Percentiles rank a stretch among this genome's conserved stretches.
phyloP scores from a whole-genome alignment of 2,113 vertebrate species.

The Pyxicephalus adspersus region DNA sequence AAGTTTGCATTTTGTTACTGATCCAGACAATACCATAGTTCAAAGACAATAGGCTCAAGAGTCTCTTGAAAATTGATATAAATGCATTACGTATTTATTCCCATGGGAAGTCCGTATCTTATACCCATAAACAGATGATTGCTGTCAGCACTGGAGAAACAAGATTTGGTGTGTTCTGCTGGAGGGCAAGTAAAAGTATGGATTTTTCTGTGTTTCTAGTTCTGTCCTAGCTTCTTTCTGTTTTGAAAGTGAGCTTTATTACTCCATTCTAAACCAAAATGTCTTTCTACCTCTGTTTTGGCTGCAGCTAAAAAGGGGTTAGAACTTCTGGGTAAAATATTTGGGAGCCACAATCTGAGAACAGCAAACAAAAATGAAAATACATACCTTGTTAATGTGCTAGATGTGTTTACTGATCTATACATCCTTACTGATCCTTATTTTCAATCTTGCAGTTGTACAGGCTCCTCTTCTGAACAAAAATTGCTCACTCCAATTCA shows the following conservation, averaged over 20 bases:
- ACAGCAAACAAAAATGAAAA: too few relatives aligned
- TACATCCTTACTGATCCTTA: too few relatives aligned
- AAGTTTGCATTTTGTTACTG: constrained; percentile 20
- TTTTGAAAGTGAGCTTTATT: neutral
- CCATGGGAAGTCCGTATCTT: constrained; percentile 56
- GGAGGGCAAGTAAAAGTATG: constrained; percentile 38
- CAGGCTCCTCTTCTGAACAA: too few relatives aligned
- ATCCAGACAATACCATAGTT: constrained; percentile 8
- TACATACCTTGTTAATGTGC: too few relatives aligned
- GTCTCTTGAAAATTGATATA: constrained; percentile 11
- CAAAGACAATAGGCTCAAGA: neutral
- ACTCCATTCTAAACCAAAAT: too few relatives aligned
- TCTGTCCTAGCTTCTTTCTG: constrained; percentile 21
- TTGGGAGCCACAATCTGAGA: too few relatives aligned
- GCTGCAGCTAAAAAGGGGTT: too few relatives aligned
- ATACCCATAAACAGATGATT: constrained; percentile 61
- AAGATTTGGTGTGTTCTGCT: neutral
- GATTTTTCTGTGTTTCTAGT: constrained; percentile 25
- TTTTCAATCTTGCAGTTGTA: too few relatives aligned
- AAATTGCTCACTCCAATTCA: too few relatives aligned
- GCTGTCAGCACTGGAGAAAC: constrained; percentile 39
- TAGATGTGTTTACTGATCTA: too few relatives aligned
- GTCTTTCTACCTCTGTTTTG: too few relatives aligned
- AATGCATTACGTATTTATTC: constrained; percentile 22
- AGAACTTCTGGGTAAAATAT: too few relatives aligned